Percentiles rank a stretch among this genome's conserved stretches.
Conservation (phyloP, 2,113 vertebrate genomes). For the Sarotherodon lohbergeri region DNA sequence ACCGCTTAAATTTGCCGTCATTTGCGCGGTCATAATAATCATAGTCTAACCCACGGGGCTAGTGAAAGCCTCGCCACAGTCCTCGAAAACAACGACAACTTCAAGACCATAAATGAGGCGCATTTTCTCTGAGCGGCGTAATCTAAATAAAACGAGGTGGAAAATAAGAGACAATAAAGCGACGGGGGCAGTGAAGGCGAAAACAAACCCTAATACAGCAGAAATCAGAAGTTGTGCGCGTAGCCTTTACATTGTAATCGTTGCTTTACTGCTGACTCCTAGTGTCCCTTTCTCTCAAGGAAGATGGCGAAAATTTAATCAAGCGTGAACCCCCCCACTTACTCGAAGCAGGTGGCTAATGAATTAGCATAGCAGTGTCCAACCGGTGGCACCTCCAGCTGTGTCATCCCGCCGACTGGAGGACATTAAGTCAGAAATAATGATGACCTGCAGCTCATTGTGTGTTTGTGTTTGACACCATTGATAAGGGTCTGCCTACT, state of each 20-base stretch:
- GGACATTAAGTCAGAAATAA: conserved; percentile 57
- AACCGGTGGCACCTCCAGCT: conserved; percentile 26
- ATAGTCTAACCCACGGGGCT: background rate
- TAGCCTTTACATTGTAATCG: background rate
- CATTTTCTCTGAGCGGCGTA: background rate
- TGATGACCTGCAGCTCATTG: conserved; percentile 53
- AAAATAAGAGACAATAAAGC: background rate
- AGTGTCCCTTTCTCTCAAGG: background rate
- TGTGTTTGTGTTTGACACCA: conserved; percentile 19
- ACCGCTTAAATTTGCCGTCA: background rate
- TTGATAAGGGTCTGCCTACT: background rate
- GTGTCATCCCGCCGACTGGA: conserved; percentile 16
- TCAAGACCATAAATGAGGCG: background rate
- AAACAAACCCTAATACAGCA: background rate
- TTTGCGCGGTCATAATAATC: conserved; percentile 20
- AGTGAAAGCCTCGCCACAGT: background rate
- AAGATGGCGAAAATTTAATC: background rate
- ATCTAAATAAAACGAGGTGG: background rate
- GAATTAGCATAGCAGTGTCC: conserved; percentile 29
- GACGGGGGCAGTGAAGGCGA: background rate
- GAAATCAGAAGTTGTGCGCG: background rate
- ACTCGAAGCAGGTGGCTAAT: conserved; percentile 47
- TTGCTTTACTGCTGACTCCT: background rate
- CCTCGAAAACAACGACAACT: background rate
- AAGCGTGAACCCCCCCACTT: background rate